Percentiles rank a stretch among this genome's conserved stretches.
Evolutionary conservation across 2,888 invertebrate genomes (phyloP).

Genomic region (Tillus elongatus): DNA sequence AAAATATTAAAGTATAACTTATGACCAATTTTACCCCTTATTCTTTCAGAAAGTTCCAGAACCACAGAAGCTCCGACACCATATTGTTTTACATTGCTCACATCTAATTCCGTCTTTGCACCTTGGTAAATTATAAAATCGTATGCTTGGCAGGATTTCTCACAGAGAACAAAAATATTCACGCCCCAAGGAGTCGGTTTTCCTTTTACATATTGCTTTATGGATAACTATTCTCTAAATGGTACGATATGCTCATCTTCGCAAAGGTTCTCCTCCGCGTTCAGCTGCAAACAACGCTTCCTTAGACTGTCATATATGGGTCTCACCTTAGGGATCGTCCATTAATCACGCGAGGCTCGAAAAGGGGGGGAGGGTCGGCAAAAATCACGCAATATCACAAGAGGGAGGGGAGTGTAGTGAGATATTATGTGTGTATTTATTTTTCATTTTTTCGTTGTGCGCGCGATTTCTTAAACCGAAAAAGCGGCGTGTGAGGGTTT

Average conservation of each 20-base stretch:
- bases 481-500: too few species aligned
- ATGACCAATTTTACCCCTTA: constrained; percentile 7
- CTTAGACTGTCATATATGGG: constrained; percentile 19
- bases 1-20: constrained; percentile 16
- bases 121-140: constrained; percentile 21
- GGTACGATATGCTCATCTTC: neutral
- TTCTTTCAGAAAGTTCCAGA: constrained; percentile 12
- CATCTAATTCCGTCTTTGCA: constrained; percentile 12
- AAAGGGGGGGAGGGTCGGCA: too few species aligned
- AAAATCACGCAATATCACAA: too few species aligned
- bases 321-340: constrained; percentile 18
- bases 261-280: constrained; percentile 9
- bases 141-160: neutral
- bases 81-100: constrained; percentile 7
- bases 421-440: too few species aligned
- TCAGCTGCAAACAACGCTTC: constrained; percentile 16
- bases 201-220: neutral
- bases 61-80: constrained; percentile 12
- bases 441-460: too few species aligned
- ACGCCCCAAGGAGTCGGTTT: constrained; percentile 4
- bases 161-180: neutral
- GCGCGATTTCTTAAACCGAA: too few species aligned
- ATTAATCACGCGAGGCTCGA: too few species aligned
- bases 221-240: neutral
- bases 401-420: too few species aligned